phyloP scores from a whole-genome alignment of 2,797 vertebrate species.

The Halcyon chelicuti region DNA sequence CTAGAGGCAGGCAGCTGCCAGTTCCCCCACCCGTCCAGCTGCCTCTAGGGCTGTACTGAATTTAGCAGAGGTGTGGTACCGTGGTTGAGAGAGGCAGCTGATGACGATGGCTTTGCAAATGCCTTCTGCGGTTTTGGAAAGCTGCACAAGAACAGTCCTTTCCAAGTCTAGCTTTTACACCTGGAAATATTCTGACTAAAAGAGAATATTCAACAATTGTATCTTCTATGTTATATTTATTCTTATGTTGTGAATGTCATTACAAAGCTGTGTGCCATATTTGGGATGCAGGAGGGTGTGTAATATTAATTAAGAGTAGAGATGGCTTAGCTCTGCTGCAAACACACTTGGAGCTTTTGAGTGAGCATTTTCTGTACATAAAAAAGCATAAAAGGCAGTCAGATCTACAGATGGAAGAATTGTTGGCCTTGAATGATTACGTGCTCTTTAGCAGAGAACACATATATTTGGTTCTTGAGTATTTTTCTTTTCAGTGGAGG shows the following conservation, averaged over 20 bases:
- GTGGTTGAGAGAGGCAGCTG: background rate
- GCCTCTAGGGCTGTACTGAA: background rate
- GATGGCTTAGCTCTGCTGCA: background rate
- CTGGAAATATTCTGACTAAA: background rate
- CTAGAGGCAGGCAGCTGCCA: background rate
- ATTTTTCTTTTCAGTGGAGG: background rate
- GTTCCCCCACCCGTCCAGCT: constrained; percentile 37
- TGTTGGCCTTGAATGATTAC: background rate
- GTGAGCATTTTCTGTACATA: background rate
- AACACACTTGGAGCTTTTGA: background rate
- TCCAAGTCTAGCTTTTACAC: background rate
- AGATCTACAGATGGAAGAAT: background rate
- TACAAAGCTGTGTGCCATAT: background rate
- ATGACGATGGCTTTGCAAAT: background rate
- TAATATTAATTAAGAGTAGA: background rate
- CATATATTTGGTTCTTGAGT: background rate
- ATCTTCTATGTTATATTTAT: background rate
- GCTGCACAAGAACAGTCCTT: background rate
- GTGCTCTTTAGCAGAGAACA: background rate
- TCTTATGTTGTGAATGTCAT: background rate
- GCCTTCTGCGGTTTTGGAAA: background rate
- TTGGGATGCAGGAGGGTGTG: background rate
- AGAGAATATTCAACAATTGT: background rate
- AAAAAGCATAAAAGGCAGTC: background rate
- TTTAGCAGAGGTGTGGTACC: background rate